Base-by-base conservation (phyloP, 2,113 vertebrate species). In the Oceanites oceanicus region DNA sequence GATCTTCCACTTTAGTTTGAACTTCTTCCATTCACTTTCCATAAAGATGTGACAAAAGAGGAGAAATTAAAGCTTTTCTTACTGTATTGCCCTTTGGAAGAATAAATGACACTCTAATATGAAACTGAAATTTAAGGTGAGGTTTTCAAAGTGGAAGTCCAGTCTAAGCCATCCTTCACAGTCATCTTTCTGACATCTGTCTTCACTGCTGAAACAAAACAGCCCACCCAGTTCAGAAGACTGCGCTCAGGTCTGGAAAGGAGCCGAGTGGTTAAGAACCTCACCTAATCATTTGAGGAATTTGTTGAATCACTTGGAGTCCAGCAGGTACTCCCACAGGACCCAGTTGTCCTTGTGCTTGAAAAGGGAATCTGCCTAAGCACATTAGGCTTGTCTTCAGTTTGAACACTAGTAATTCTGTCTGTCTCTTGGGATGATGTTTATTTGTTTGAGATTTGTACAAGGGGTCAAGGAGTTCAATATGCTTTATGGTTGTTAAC, bases 241-340 rank as follows among this genome's bases (percentile, higher is more conserved):
- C n/a, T n/a, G 25, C 44, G 23, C 19, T 90, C 0, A 0, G 47
- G 17, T 52, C 22, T 52, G 53, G 44, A 42, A 78, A 63, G 52
- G 52, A 79, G 26, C 8, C 3, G 42, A 42, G 22, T 21, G 55
- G 26, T 38, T 56, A 26, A 68, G 44, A 91, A 80, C n/a, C 13
- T 94, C 38, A 34, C 45, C 13, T 47, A 29, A 52, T 56, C 13
- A 4, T 84, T 38, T 87, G 40, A 36, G 21, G 25, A 81, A 30
- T 82, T 63, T 83, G 26, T 83, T 61, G 30, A 65, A 52, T 86
- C 23, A 6, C 15, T 71, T 58, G 34, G 21, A 56, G 50, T 42
- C 27, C 38, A 50, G 27, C 61, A 86, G 56, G 20, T 50, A 19
- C 27, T 91, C 45, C 49, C 30, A 59, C 22, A 2, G 2, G 61